Conservation (phyloP, 1,140 invertebrate species). For the Musca vetustissima region DNA sequence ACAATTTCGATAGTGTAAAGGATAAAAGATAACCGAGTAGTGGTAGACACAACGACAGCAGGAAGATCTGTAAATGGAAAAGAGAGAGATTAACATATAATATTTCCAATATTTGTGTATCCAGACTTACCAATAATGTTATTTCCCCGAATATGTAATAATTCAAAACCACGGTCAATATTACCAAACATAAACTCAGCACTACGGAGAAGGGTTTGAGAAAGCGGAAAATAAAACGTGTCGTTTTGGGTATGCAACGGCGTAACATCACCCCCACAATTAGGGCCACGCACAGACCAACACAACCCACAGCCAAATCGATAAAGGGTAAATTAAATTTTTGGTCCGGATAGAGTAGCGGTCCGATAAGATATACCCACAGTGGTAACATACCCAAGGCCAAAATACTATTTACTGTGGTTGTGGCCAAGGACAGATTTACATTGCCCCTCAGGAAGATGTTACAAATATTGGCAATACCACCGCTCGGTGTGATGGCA, state of each 20-base stretch:
- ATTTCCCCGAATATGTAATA: constrained; percentile 35
- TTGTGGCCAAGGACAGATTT: constrained; percentile 39
- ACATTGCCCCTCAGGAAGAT: constrained; percentile 42
- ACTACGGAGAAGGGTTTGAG: constrained; percentile 39
- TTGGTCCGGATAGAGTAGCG: constrained; percentile 30
- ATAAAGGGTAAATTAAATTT: constrained; percentile 33
- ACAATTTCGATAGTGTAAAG: constrained; percentile 32
- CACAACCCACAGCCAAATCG: constrained; percentile 31
- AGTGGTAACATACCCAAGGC: constrained; percentile 36
- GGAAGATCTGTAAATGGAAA: constrained; percentile 27
- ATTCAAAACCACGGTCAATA: constrained; percentile 38
- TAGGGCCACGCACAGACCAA: constrained; percentile 33
- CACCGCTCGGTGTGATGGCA: constrained; percentile 38
- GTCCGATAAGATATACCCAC: constrained; percentile 35
- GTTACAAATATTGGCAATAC: constrained; percentile 39
- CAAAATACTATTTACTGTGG: constrained; percentile 38
- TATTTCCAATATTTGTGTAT: neutral
- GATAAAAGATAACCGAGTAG: constrained; percentile 34
- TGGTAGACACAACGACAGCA: constrained; percentile 35
- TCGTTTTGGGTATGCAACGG: constrained; percentile 34
- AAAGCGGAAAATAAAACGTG: constrained; percentile 36
- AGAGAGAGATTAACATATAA: neutral
- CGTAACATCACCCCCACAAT: constrained; percentile 35
- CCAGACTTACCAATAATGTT: constrained; percentile 32
- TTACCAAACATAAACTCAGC: constrained; percentile 37